Base-by-base conservation (phyloP, 2,113 vertebrate genomes). In the Mastomys natalensis region DNA sequence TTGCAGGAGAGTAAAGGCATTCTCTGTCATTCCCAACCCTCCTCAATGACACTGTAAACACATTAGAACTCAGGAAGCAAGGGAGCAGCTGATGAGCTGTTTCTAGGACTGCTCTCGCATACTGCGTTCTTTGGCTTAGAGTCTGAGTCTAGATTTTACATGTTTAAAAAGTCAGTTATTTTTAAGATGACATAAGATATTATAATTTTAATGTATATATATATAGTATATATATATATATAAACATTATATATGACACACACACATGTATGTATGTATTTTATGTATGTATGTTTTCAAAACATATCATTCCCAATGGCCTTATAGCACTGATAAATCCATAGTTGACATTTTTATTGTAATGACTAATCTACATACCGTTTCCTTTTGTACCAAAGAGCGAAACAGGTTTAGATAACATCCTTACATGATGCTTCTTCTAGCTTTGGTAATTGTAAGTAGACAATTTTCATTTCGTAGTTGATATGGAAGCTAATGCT, bases 1-100 rank as follows among this genome's bases (percentile, higher is more conserved):
- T 81, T 95, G 55, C 74, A 81, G 11, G 7, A 89, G 34, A 40
- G n/a, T 48, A 89, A 89, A 45, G 64, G 29, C 62, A 26, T 91
- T 93, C 89, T 95, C 88, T 55, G 93, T 91, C 55, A 89, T 76
- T 95, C 34, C 24, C 15, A 76, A 51, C 15, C 7, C 70, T 19
- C 13, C 62, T 93, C 43, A 87, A 45, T 60, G 51, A 77, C 31
- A 26, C 13, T 11, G 73, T 76, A 40, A 92, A 34, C 87, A 29
- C 58, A n/a, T 10, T 48, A 88, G 15, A 93, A 15, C 26, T 3
- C 70, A 58, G 58, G n/a, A 58, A 82, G 45, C 45, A 64, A 81
- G 60, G 60, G 73, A 78, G 26, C 1, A 73, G 24, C 15, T 31
- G 85, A 40, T 78, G 51, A 26, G 31, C 24, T 93, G 6, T 48